These are phyloP conservation scores for Leguminivora glycinivorella DNA, from an alignment of 1,140 invertebrate species.

Conservation along the genomic window DNA sequence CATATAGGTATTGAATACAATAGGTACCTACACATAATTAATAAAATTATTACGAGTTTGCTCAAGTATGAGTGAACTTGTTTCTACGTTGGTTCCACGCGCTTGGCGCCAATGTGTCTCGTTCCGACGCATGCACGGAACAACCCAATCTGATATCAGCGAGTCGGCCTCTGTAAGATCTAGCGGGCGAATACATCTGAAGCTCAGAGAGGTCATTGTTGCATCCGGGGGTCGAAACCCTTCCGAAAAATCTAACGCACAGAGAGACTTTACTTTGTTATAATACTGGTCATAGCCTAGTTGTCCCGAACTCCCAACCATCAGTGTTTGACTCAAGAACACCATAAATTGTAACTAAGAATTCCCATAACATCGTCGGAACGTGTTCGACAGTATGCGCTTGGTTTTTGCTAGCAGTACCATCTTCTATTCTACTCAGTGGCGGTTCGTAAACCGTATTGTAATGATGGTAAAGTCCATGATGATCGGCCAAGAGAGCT, in stretches of 20 bases:
- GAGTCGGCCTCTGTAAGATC: not conserved
- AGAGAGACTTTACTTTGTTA: too few relatives aligned
- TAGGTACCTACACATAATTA: too few relatives aligned
- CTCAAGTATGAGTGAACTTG: too few relatives aligned
- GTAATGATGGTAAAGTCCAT: too few relatives aligned
- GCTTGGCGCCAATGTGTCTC: not conserved
- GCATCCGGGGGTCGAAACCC: too few relatives aligned
- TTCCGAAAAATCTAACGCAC: too few relatives aligned
- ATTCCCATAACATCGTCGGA: not conserved
- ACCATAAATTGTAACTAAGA: conserved; percentile 3
- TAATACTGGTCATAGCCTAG: not conserved
- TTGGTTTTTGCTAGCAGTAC: not conserved
- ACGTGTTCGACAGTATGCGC: not conserved
- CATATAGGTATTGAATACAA: too few relatives aligned
- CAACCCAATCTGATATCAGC: not conserved
- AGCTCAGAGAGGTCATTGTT: not conserved
- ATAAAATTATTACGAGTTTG: too few relatives aligned
- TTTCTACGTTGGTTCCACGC: not conserved
- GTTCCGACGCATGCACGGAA: not conserved
- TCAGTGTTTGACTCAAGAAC: not conserved
- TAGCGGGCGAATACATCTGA: not conserved
- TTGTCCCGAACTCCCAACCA: not conserved
- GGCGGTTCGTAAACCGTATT: too few relatives aligned
- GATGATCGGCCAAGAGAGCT: too few relatives aligned
- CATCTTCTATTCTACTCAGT: too few relatives aligned